A percentile compares a stretch with the other conserved stretches of the same genome.
phyloP scores from a whole-genome alignment of 2,113 vertebrate species.

The Anser cygnoides region DNA sequence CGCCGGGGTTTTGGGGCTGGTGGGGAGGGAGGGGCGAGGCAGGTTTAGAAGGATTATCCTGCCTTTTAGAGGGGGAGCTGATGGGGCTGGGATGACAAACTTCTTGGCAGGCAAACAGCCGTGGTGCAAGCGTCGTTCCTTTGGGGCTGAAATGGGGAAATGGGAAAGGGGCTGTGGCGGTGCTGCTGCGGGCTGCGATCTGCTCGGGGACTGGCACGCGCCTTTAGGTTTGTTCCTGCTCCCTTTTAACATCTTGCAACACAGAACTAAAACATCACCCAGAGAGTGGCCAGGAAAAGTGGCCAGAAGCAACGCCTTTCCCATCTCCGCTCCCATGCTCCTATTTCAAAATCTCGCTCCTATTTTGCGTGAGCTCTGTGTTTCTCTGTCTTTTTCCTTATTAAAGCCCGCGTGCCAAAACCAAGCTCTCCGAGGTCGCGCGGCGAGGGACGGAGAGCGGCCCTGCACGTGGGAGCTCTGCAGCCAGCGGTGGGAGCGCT shows the following conservation, averaged over 20 bases:
- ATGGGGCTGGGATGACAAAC: rapidly evolving
- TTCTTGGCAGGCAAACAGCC: not conserved
- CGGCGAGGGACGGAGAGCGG: not conserved
- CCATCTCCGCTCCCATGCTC: rapidly evolving
- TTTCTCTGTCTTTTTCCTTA: not conserved
- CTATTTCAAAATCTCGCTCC: not conserved
- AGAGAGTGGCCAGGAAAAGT: not conserved
- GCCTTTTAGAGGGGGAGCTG: not conserved
- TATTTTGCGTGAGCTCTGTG: not conserved
- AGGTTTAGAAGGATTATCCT: rapidly evolving
- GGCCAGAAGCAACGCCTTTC: not conserved
- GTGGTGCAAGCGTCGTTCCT: too few relatives aligned
- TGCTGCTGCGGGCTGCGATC: too few relatives aligned
- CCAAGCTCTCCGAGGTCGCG: not conserved
- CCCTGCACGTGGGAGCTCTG: not conserved
- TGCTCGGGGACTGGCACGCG: too few relatives aligned
- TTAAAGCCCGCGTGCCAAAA: not conserved
- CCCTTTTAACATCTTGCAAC: not conserved
- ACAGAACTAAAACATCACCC: rapidly evolving
- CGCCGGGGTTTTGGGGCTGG: not conserved
- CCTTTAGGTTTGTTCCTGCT: not conserved
- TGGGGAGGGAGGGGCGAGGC: not conserved
- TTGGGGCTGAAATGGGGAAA: too few relatives aligned
- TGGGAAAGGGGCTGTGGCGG: too few relatives aligned
- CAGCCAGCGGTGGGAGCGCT: not conserved